These are phyloP conservation scores for Hephaestus fuliginosus DNA, from an alignment of 2,797 vertebrate species.

Conservation along the genomic window DNA sequence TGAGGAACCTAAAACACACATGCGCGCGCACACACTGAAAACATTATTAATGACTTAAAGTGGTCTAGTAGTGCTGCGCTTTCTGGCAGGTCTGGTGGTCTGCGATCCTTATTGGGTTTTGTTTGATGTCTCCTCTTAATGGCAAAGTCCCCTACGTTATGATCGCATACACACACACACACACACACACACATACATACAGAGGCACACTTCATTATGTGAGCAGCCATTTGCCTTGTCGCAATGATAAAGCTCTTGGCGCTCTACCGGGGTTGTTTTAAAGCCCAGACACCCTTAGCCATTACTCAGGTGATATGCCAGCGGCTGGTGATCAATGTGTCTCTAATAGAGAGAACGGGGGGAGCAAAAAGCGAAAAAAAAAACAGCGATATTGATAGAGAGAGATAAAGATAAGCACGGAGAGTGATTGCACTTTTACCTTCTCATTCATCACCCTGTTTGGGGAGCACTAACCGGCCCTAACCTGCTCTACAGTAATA, in stretches of 20 bases:
- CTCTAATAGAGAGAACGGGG: slow-evolving; percentile 70
- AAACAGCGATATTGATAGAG: slow-evolving; percentile 75
- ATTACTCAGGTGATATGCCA: slow-evolving; percentile 87
- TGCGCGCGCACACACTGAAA: slow-evolving; percentile 31
- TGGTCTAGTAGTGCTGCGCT: slow-evolving; percentile 49
- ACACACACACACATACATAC: slow-evolving; percentile 36
- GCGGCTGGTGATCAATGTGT: slow-evolving; percentile 84
- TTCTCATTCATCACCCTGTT: slow-evolving; percentile 75
- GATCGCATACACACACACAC: slow-evolving; percentile 46
- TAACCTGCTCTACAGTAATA: slow-evolving; percentile 67
- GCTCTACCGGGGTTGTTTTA: slow-evolving; percentile 71
- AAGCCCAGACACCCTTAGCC: slow-evolving; percentile 82
- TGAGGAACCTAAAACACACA: slow-evolving; percentile 16
- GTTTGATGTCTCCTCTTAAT: slow-evolving; percentile 80
- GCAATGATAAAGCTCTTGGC: slow-evolving; percentile 75
- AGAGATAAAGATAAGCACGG: slow-evolving; percentile 74
- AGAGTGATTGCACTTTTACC: slow-evolving; percentile 83
- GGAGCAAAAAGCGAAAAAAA: slow-evolving; percentile 66
- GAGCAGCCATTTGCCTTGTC: slow-evolving; percentile 77
- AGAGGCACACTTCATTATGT: slow-evolving; percentile 63
- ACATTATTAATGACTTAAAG: slow-evolving; percentile 67
- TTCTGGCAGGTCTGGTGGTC: slow-evolving; percentile 53
- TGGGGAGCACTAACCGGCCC: slow-evolving; percentile 54
- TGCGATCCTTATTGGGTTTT: slow-evolving; percentile 69
- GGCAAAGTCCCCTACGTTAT: slow-evolving; percentile 69